phyloP scores from a whole-genome alignment of 2,113 vertebrate species.

The Peromyscus polionotus region DNA sequence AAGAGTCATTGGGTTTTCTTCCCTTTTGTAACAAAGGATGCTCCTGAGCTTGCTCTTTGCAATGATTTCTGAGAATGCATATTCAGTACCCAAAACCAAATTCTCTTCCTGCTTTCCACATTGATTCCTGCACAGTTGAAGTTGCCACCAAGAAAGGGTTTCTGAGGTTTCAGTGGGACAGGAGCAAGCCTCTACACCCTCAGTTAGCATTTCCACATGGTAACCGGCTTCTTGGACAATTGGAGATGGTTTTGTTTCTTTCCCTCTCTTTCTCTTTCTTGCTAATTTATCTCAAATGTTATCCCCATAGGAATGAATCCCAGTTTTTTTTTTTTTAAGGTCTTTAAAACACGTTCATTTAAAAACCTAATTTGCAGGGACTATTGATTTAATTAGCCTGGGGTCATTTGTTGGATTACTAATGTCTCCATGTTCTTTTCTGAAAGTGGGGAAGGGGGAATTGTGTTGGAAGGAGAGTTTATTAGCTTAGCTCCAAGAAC shows the following conservation, averaged over 20 bases:
- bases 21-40: background rate
- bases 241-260: background rate
- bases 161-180: background rate
- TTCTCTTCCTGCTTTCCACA: no score
- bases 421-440: slow-evolving; percentile 60
- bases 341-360: slow-evolving; percentile 84
- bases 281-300: slow-evolving; percentile 59
- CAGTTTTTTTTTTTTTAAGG: slow-evolving; percentile 65
- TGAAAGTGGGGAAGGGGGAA: slow-evolving; percentile 63
- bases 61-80: background rate
- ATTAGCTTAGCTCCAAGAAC: background rate
- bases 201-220: background rate
- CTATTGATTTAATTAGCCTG: slow-evolving; percentile 87
- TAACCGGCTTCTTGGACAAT: background rate
- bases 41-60: rapidly evolving
- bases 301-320: slow-evolving; percentile 63
- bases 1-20: background rate
- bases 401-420: slow-evolving; percentile 78
- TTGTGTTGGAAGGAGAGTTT: background rate
- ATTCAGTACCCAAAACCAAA: background rate
- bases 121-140: background rate
- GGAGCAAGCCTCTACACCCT: background rate
- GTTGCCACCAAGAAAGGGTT: background rate
- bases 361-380: slow-evolving; percentile 83
- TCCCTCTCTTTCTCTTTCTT: background rate